Evolutionary conservation across 2,113 vertebrate genomes (phyloP), one percentile per base, ranked within the genome.

Genomic region (Dasyprocta punctata): DNA sequence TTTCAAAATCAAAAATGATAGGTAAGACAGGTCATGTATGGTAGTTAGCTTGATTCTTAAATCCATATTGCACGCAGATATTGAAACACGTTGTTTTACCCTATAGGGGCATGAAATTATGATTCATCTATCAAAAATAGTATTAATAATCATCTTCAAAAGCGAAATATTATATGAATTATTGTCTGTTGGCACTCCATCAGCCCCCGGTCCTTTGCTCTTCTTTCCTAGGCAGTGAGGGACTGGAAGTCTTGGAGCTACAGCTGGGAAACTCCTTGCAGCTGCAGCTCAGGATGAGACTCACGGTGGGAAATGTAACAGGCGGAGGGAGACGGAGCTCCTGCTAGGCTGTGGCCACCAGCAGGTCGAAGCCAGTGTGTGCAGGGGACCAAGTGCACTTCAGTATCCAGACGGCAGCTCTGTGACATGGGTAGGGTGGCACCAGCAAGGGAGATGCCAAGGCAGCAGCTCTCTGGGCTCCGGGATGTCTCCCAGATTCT

Each of bases 361-460:
- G 85, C 19, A 33, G 58, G 54, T 28, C 8, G 0, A 3, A 0
- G 13, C 1, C 19, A 8, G 30, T 22, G 52, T 10, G 2, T 0
- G 1, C 75, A 22, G 56, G 71, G 5, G 24, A 60, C 12, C 16
- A 36, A 63, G 16, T 52, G 22, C 38, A 24, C 9, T 0, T n/a
- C 38, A 7, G 44, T 4, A 61, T 30, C 7, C 13, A 5, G 30
- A 17, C 0, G 10, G 4, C 24, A 30, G 11, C 17, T n/a, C 44
- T 28, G 22, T 3, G 19, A 38, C 0, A n/a, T n/a, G n/a, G n/a
- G n/a, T n/a, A n/a, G n/a, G n/a, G n/a, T n/a, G 52, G 12, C 14
- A 7, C 30, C 33, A 0, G 30, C 2, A 0, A 1, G 54, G 12
- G 0, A 47, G 73, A 26, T 38, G 14, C 26, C 44, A 61, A 6